A percentile compares a stretch with the other conserved stretches of the same genome.
Evolutionary conservation across 2,888 invertebrate genomes (phyloP).

Genomic region (Tenodera sinensis): DNA sequence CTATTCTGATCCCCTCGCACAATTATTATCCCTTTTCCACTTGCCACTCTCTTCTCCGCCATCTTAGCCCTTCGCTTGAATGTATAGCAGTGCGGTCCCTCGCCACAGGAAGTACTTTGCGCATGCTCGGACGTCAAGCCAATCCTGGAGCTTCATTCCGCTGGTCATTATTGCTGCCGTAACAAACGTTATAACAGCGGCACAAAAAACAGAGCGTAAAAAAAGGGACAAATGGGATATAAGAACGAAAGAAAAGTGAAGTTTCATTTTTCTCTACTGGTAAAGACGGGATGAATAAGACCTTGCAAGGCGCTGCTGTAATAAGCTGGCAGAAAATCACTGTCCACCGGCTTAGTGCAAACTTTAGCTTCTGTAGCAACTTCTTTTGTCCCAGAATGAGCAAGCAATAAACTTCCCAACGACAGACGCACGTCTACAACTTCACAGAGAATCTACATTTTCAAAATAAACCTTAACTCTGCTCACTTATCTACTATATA

Average conservation of each 20-base stretch:
- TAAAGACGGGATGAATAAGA: background rate
- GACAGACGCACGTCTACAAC: too few relatives aligned
- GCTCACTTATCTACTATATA: too few relatives aligned
- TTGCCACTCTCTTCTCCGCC: background rate
- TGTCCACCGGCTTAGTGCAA: background rate
- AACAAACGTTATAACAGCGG: constrained; percentile 12
- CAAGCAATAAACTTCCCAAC: background rate
- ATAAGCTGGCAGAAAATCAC: background rate
- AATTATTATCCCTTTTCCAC: constrained; percentile 9
- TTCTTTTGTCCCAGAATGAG: background rate
- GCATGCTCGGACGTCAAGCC: constrained; percentile 23
- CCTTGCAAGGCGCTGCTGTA: background rate
- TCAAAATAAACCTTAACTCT: too few relatives aligned
- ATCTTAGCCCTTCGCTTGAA: background rate
- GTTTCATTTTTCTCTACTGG: background rate
- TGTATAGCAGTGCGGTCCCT: background rate
- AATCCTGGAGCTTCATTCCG: constrained; percentile 24
- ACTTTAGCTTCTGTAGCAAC: background rate
- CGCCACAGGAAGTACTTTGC: background rate
- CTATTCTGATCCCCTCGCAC: background rate
- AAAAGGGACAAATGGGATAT: background rate
- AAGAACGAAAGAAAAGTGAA: background rate
- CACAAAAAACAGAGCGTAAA: background rate
- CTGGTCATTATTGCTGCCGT: constrained; percentile 29
- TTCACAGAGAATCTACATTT: too few relatives aligned